Conservation (phyloP, 2,888 invertebrate species). For the Trissolcus brochymenae region DNA sequence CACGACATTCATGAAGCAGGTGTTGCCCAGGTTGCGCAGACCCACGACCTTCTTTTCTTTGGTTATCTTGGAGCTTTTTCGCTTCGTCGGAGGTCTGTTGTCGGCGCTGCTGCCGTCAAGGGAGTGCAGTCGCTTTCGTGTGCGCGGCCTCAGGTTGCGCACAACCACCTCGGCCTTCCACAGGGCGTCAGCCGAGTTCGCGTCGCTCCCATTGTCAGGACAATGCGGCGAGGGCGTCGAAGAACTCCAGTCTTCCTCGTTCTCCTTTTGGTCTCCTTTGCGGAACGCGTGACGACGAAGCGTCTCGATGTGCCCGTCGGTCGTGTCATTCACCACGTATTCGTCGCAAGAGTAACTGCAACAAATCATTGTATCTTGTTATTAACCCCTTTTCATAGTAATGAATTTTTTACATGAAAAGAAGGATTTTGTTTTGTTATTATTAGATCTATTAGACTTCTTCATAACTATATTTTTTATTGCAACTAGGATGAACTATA, state of each 20-base stretch:
- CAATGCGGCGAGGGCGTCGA: slow-evolving; percentile 66
- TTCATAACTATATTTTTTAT: too few species aligned
- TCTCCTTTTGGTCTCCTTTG: slow-evolving; percentile 71
- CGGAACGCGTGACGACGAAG: slow-evolving; percentile 76
- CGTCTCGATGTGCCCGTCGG: slow-evolving; percentile 79
- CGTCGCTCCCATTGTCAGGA: slow-evolving; percentile 68
- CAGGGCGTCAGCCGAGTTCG: slow-evolving; percentile 73
- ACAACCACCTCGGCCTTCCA: slow-evolving; percentile 78
- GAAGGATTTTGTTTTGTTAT: too few species aligned
- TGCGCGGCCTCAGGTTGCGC: slow-evolving; percentile 80
- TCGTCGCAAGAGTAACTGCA: slow-evolving; percentile 88
- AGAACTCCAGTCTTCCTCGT: slow-evolving; percentile 72
- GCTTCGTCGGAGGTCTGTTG: slow-evolving; percentile 73
- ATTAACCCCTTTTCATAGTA: too few species aligned
- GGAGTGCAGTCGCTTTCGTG: slow-evolving; percentile 80
- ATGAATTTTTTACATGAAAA: too few species aligned
- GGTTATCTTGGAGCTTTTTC: slow-evolving; percentile 76
- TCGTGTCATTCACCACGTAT: slow-evolving; percentile 85
- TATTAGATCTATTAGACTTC: too few species aligned
- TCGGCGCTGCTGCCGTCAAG: slow-evolving; percentile 79
- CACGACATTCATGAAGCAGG: slow-evolving; percentile 92
- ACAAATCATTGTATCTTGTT: too few species aligned
- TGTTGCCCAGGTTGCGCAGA: slow-evolving; percentile 88
- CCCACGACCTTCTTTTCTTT: slow-evolving; percentile 84
- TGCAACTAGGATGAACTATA: too few species aligned